Evolutionary conservation across 2,113 vertebrate species (phyloP).

Genomic region (Ciconia boyciana): DNA sequence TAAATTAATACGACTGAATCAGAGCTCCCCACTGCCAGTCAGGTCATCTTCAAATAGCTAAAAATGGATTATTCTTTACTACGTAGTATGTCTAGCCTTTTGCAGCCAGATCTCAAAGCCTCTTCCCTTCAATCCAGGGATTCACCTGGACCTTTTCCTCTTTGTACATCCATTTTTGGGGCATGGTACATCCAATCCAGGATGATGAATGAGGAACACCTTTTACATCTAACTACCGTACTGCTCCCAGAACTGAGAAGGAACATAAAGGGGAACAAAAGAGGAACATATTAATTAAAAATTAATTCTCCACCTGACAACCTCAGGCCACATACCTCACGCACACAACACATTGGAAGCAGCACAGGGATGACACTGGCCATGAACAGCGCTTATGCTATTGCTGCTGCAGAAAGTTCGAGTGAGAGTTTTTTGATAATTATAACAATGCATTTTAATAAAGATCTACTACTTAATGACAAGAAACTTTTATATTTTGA

Average conservation of each 20-base stretch:
- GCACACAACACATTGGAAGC: neutral
- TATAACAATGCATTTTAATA: neutral
- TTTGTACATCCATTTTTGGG: neutral
- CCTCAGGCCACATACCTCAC: neutral
- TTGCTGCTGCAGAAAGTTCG: neutral
- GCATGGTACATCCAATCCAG: neutral
- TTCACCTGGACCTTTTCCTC: neutral
- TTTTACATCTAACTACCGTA: neutral
- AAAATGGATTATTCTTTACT: neutral
- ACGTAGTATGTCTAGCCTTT: neutral
- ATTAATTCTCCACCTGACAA: neutral
- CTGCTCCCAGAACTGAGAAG: neutral
- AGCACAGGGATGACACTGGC: neutral
- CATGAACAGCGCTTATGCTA: neutral
- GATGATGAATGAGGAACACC: neutral
- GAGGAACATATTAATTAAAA: neutral
- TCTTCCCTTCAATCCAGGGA: neutral
- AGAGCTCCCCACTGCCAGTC: neutral
- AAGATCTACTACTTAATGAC: neutral
- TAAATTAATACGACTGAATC: neutral
- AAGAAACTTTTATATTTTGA: neutral
- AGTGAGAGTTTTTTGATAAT: neutral
- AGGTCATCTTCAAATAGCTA: neutral
- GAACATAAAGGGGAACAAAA: neutral
- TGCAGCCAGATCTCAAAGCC: neutral